Conservation (phyloP, 2,888 invertebrate species). For the Ganaspis brasiliensis region DNA sequence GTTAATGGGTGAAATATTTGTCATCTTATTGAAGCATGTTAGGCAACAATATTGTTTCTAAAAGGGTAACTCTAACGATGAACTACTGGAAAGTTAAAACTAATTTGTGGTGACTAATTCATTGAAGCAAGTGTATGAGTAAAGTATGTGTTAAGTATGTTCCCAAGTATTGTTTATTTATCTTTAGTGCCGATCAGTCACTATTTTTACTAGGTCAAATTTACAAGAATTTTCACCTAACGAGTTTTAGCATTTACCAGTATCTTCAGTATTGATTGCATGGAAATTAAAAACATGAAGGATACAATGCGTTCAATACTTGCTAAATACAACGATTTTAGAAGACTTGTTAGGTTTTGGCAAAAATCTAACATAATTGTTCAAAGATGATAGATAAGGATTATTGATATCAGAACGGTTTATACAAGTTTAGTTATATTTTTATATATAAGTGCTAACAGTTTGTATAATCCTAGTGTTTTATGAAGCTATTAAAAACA, state of each 20-base stretch:
- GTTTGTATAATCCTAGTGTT: too few species aligned
- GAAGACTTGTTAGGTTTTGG: too few species aligned
- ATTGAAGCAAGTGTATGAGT: background rate
- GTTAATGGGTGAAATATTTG: background rate
- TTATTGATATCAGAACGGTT: too few species aligned
- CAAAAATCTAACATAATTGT: too few species aligned
- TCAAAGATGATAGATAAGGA: too few species aligned
- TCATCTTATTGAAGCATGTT: background rate
- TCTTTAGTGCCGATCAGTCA: constrained; percentile 3
- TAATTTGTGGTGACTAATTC: background rate
- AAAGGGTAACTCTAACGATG: background rate
- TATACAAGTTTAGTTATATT: too few species aligned
- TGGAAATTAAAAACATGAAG: background rate
- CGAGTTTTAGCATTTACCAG: background rate
- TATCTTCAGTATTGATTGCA: background rate
- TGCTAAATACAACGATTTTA: too few species aligned
- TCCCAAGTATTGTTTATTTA: background rate
- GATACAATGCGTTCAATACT: background rate
- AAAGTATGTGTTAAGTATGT: background rate
- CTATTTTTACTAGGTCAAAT: constrained; percentile 19
- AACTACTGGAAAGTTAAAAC: background rate
- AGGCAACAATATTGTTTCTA: background rate
- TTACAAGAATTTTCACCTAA: constrained; percentile 28
- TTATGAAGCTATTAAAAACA: too few species aligned
- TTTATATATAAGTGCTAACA: too few species aligned